phyloP scores from a whole-genome alignment of 2,888 invertebrate genomes.

The Drosophila austrosaltans region DNA sequence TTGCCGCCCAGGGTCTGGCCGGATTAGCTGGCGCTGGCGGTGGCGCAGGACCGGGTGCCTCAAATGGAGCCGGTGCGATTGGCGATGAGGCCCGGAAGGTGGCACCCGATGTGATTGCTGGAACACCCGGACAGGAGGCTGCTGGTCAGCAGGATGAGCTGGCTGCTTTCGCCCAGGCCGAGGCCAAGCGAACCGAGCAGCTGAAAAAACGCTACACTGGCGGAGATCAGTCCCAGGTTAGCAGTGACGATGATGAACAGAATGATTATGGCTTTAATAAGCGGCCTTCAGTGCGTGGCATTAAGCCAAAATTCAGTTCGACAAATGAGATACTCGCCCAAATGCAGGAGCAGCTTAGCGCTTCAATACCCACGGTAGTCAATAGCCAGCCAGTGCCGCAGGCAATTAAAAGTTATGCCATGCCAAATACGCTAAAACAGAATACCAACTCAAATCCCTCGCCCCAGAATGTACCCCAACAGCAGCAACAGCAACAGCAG shows the following conservation, averaged over 20 bases:
- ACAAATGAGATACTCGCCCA: slow-evolving; percentile 92
- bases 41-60: neutral
- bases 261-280: slow-evolving; percentile 95
- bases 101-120: slow-evolving; percentile 92
- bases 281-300: slow-evolving; percentile 94
- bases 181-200: slow-evolving; percentile 91
- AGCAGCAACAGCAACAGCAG: slow-evolving; percentile 53
- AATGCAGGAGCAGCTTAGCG: slow-evolving; percentile 88
- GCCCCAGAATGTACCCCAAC: slow-evolving; percentile 75
- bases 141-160: slow-evolving; percentile 88
- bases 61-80: neutral
- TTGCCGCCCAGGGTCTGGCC: slow-evolving; percentile 57
- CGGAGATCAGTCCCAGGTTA: slow-evolving; percentile 84
- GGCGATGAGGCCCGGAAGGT: slow-evolving; percentile 84
- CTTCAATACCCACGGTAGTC: slow-evolving; percentile 79
- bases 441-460: slow-evolving; percentile 79
- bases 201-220: slow-evolving; percentile 89
- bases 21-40: slow-evolving; percentile 68
- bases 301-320: slow-evolving; percentile 93
- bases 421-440: slow-evolving; percentile 80
- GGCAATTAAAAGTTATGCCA: slow-evolving; percentile 80
- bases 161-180: slow-evolving; percentile 93
- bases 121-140: slow-evolving; percentile 84
- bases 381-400: slow-evolving; percentile 75
- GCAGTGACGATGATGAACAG: slow-evolving; percentile 89